Conservation (phyloP, 2,888 invertebrate genomes). For the Pelosia muscerda region DNA sequence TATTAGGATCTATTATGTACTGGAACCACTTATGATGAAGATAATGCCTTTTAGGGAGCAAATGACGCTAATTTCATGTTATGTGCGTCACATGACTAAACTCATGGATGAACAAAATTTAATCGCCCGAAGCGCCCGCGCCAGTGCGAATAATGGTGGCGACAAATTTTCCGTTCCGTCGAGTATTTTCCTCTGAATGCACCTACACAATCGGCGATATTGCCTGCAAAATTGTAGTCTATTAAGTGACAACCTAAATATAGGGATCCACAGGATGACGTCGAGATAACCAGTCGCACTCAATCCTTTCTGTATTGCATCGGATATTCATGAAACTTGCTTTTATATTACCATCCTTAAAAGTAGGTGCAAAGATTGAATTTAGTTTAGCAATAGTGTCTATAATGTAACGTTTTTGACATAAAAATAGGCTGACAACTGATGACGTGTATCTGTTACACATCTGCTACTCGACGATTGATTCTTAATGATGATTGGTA, state of each 20-base stretch:
- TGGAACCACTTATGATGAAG: constrained; percentile 11
- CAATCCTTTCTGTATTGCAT: constrained; percentile 69
- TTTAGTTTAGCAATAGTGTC: constrained; percentile 28
- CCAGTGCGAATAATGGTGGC: constrained; percentile 81
- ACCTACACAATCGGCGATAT: constrained; percentile 82
- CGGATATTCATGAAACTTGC: constrained; percentile 42
- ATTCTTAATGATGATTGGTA: constrained; percentile 64
- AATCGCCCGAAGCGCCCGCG: constrained; percentile 80
- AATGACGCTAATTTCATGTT: constrained; percentile 55
- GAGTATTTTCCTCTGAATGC: constrained; percentile 85
- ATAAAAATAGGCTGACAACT: constrained; percentile 56
- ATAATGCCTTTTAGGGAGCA: constrained; percentile 41
- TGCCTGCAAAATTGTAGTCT: constrained; percentile 82
- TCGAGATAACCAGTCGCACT: constrained; percentile 68
- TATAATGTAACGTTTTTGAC: constrained; percentile 48
- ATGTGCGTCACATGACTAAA: constrained; percentile 59
- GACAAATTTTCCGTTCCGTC: constrained; percentile 84
- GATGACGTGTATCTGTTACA: constrained; percentile 79
- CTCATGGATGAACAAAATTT: constrained; percentile 76
- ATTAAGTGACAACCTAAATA: constrained; percentile 85
- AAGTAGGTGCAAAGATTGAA: constrained; percentile 26
- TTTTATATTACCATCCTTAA: constrained; percentile 48
- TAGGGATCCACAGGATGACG: constrained; percentile 75
- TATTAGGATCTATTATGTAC: not conserved
- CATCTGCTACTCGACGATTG: constrained; percentile 74